Percentiles rank a stretch among this genome's conserved stretches.
Conservation (phyloP, 2,888 invertebrate genomes). For the Barypeithes pellucidus region DNA sequence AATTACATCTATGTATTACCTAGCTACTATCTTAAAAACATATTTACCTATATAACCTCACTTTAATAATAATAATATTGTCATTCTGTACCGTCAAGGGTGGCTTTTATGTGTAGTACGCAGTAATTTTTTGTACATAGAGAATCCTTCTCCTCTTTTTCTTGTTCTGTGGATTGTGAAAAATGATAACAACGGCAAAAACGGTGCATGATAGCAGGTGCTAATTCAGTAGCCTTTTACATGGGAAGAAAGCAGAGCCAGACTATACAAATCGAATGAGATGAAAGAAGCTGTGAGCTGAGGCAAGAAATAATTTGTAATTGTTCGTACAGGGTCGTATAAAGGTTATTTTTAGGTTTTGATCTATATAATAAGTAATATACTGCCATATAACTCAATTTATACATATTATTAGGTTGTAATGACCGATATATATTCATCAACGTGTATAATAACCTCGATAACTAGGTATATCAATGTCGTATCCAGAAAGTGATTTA, state of each 20-base stretch:
- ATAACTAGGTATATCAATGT: too few relatives aligned
- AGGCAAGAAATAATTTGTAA: neutral
- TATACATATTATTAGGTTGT: too few relatives aligned
- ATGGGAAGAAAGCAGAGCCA: slow-evolving; percentile 16
- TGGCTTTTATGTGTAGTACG: too few relatives aligned
- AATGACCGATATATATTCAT: too few relatives aligned
- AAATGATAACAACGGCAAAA: neutral
- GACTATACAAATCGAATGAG: neutral
- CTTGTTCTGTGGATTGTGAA: neutral
- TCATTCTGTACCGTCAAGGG: too few relatives aligned
- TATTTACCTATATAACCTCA: slow-evolving; percentile 37
- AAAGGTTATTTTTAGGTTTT: neutral
- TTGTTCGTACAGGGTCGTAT: slow-evolving; percentile 4
- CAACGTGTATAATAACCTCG: too few relatives aligned
- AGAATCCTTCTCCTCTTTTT: neutral
- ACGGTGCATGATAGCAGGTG: neutral
- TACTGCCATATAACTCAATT: too few relatives aligned
- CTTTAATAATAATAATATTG: too few relatives aligned
- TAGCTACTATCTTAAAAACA: neutral
- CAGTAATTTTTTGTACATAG: too few relatives aligned
- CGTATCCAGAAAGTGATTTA: too few relatives aligned
- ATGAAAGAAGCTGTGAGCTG: neutral
- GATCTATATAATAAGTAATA: neutral
- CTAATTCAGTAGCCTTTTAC: slow-evolving; percentile 12
- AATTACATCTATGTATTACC: too few relatives aligned